Evolutionary conservation across 1,140 invertebrate species (phyloP).

Genomic region (Solenopsis invicta): DNA sequence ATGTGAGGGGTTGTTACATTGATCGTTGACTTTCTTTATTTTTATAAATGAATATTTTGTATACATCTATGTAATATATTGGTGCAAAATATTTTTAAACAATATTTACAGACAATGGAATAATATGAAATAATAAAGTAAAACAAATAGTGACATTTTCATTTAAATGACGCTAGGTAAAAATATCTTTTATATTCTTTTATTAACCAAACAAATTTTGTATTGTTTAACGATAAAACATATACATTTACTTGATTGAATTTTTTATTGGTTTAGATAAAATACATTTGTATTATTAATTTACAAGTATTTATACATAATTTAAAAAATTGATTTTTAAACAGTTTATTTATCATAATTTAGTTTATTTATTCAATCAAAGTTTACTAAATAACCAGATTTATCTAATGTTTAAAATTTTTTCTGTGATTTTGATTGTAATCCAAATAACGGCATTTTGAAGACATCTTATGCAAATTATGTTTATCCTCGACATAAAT

Average conservation of each 20-base stretch:
- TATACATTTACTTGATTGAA: background rate
- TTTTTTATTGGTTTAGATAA: background rate
- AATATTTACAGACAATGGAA: no score
- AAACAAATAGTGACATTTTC: background rate
- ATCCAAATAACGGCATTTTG: background rate
- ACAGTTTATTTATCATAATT: background rate
- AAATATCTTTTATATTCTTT: background rate
- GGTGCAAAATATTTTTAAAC: background rate
- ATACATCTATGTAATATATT: background rate
- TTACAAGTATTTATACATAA: background rate
- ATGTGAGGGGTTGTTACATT: background rate
- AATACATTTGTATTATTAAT: background rate
- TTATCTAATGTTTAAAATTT: background rate
- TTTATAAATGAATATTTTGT: background rate
- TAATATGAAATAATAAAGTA: background rate
- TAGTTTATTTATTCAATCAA: background rate
- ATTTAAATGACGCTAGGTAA: background rate
- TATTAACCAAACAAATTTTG: background rate
- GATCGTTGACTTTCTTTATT: background rate
- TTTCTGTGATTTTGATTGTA: background rate
- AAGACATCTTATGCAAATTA: constrained; percentile 5
- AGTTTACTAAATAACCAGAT: background rate
- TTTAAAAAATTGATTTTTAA: background rate
- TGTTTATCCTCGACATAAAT: constrained; percentile 10
- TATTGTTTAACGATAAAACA: background rate